These are phyloP conservation scores for Siderastrea radians DNA, from an alignment of 92 coral and sea anemone genomes.

Conservation along the genomic window DNA sequence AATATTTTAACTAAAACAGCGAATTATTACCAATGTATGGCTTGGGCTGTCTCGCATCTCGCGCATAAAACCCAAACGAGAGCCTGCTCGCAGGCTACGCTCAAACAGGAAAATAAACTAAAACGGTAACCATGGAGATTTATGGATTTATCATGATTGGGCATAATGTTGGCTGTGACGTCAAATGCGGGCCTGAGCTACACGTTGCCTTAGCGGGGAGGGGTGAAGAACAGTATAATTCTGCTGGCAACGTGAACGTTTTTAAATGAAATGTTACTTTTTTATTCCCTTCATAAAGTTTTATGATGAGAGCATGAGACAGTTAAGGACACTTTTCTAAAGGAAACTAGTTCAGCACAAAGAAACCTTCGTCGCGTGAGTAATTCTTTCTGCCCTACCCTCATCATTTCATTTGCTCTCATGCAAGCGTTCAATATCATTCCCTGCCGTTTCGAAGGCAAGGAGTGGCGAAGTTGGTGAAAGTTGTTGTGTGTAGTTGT, in stretches of 20 bases:
- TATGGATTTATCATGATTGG: not conserved
- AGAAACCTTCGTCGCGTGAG: no score
- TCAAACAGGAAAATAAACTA: no score
- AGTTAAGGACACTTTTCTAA: not conserved
- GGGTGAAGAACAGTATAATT: not conserved
- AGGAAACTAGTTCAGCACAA: no score
- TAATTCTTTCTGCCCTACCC: not conserved
- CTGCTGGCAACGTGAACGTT: not conserved
- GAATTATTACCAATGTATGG: no score
- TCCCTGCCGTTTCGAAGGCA: not conserved
- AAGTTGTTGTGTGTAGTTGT: not conserved
- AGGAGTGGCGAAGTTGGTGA: no score
- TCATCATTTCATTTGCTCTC: not conserved
- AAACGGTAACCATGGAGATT: not conserved
- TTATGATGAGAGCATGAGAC: not conserved
- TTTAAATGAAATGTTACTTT: not conserved
- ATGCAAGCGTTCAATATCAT: not conserved
- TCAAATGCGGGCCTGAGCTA: not conserved
- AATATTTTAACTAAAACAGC: no score
- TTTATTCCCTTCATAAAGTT: no score
- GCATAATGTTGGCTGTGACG: not conserved
- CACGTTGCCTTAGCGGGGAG: not conserved
- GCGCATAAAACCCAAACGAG: no score
- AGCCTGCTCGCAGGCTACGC: not conserved
- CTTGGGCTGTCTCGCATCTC: no score